These are phyloP conservation scores for Malthinus seriepunctatus DNA, from an alignment of 2,888 invertebrate species.

Conservation along the genomic window DNA sequence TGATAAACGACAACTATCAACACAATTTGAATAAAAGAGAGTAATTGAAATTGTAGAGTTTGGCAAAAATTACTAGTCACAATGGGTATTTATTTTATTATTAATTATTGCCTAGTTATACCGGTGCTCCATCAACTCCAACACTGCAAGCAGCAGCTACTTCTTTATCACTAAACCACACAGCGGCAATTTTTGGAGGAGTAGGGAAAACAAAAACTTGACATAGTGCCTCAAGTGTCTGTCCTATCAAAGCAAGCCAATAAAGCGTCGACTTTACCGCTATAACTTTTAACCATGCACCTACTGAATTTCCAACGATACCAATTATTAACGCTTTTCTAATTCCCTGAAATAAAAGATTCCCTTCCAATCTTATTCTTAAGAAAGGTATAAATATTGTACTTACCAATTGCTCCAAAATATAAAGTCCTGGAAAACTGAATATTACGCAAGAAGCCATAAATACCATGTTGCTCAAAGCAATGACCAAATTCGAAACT, in stretches of 20 bases:
- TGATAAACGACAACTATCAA: neutral
- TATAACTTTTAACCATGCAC: slow-evolving; percentile 90
- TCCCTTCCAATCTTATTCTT: too few species aligned
- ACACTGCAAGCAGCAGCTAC: too few species aligned
- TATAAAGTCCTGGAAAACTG: slow-evolving; percentile 95
- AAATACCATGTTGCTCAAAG: slow-evolving; percentile 98
- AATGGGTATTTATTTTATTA: too few species aligned
- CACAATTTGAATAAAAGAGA: too few species aligned
- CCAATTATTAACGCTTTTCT: slow-evolving; percentile 81
- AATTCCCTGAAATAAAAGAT: slow-evolving; percentile 69
- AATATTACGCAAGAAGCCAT: slow-evolving; percentile 97
- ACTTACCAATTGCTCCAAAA: slow-evolving; percentile 57
- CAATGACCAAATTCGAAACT: slow-evolving; percentile 73
- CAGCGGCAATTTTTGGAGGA: slow-evolving; percentile 90
- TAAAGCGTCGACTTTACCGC: slow-evolving; percentile 84
- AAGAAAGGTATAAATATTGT: too few species aligned
- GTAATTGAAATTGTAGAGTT: too few species aligned
- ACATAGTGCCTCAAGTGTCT: slow-evolving; percentile 82
- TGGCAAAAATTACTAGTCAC: neutral
- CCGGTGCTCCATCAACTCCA: slow-evolving; percentile 98
- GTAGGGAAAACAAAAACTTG: slow-evolving; percentile 94
- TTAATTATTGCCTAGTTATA: slow-evolving; percentile 53
- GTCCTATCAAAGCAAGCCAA: slow-evolving; percentile 86
- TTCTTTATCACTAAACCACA: slow-evolving; percentile 82
- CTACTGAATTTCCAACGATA: slow-evolving; percentile 81